Base-by-base conservation (phyloP, 2,888 invertebrate species). In the Hetaerina titia region DNA sequence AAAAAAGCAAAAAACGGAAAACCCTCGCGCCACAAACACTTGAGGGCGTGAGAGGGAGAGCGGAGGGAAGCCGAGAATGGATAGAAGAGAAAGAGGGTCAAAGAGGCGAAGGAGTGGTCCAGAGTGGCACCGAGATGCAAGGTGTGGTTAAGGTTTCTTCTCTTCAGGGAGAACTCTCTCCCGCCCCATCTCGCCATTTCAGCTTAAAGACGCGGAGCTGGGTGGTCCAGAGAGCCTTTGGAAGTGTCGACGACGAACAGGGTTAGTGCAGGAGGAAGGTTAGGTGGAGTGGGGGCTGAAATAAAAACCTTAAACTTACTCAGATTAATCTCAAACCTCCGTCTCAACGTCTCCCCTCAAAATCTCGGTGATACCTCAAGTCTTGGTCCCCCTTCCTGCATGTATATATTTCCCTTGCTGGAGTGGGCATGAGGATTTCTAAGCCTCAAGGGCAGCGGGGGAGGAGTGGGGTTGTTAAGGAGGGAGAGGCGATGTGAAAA, bases 241-340 rank as follows among this genome's bases (percentile, higher is more conserved):
- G n/a, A 69, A 69, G 69, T 22, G 69, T n/a, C 69, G 69, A 69
- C 69, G 69, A 69, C 69, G n/a, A 69, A 69, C 69, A 31, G 81
- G 31, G 31, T 58, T 22, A 22, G 22, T 19, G 89, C 17, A 56
- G 25, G 64, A 90, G 60, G 56, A 92, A 92, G 90, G 92, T 56
- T 74, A 56, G 74, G 92, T 92, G 69, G 45, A 69, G 92, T 69
- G 64, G 74, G 45, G 92, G 92, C 56, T 81, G 15, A 69, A 69
- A 69, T 64, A 69, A 64, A 92, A 69, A 92, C n/a, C 45, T 56
- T 92, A 45, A 92, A 64, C 92, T 22, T 13, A 45, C 56, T 19
- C 57, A 31, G 92, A 74, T 90, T 92, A 92, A 92, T 92, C 92
- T 92, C 69, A 92, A 92, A 64, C 92, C 69, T 69, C 64, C 25